These are phyloP conservation scores for Cephus runcator DNA, from an alignment of 2,888 invertebrate genomes.

Conservation along the genomic window DNA sequence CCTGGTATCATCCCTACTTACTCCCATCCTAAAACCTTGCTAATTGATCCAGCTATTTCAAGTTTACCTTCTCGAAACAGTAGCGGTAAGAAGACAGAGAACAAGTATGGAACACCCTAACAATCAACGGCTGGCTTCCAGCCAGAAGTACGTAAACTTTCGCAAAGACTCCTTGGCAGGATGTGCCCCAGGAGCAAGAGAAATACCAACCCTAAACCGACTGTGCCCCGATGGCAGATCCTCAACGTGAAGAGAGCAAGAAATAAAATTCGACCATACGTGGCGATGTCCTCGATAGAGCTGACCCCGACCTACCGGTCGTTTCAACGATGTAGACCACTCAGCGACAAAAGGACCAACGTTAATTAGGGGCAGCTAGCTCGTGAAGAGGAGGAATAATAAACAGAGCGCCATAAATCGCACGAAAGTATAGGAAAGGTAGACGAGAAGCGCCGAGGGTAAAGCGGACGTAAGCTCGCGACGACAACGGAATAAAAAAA, in stretches of 20 bases:
- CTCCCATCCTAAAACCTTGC: neutral
- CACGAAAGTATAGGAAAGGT: constrained; percentile 7
- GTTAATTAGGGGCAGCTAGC: neutral
- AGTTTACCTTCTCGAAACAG: neutral
- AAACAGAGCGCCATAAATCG: neutral
- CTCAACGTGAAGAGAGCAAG: constrained; percentile 34
- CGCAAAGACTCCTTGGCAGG: neutral
- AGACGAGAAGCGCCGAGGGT: neutral
- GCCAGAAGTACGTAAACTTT: neutral
- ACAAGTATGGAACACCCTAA: neutral
- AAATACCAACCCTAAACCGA: neutral
- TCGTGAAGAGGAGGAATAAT: neutral
- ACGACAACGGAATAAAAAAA: constrained; percentile 17
- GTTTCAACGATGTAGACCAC: neutral
- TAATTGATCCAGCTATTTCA: constrained; percentile 18
- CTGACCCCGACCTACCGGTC: constrained; percentile 12
- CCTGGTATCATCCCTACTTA: neutral
- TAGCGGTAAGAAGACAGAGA: neutral
- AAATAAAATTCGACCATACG: constrained; percentile 1
- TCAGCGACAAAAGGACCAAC: neutral
- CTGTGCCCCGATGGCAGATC: constrained; percentile 13
- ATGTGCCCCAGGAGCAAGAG: neutral
- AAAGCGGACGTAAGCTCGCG: constrained; percentile 13
- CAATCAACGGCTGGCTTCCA: neutral
- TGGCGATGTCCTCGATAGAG: constrained; percentile 6